phyloP scores from a whole-genome alignment of 2,113 vertebrate species.

The Notechis scutatus region DNA sequence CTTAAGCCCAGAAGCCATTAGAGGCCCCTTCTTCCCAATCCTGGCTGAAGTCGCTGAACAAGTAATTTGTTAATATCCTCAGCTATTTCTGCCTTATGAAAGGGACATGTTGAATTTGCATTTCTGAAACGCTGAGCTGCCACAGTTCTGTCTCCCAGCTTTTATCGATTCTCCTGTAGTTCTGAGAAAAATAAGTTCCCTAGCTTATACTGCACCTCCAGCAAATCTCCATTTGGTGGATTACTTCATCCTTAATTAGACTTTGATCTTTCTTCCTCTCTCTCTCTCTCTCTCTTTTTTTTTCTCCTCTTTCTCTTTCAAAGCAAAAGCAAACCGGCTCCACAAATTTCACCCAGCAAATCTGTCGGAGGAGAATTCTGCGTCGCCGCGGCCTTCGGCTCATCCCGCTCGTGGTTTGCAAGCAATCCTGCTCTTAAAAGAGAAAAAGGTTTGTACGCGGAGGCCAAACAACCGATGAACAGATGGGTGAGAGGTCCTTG shows the following conservation, averaged over 20 bases:
- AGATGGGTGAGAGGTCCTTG: neutral
- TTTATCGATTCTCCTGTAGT: conserved; percentile 18
- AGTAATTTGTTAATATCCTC: conserved; percentile 25
- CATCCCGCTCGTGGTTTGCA: conserved; percentile 93
- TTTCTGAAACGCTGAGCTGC: neutral
- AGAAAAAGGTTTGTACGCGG: conserved; percentile 86
- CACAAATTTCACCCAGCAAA: conserved; percentile 97
- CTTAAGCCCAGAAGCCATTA: neutral
- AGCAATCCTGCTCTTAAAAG: conserved; percentile 91
- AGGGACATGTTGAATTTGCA: conserved; percentile 21
- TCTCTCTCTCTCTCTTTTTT: conserved; percentile 37
- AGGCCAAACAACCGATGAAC: neutral
- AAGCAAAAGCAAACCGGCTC: conserved; percentile 94
- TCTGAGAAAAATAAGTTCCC: conserved; percentile 20
- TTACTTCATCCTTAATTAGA: conserved; percentile 31
- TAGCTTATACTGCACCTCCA: neutral
- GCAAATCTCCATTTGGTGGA: neutral
- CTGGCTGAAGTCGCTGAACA: neutral
- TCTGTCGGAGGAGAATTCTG: conserved; percentile 94
- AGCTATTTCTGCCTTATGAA: conserved; percentile 13
- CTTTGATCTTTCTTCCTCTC: conserved; percentile 56
- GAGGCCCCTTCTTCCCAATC: neutral
- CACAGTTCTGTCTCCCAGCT: neutral
- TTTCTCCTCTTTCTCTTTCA: conserved; percentile 57
- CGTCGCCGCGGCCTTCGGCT: conserved; percentile 88